Evolutionary conservation across 2,888 invertebrate species (phyloP).

Genomic region (Netelia inedita): DNA sequence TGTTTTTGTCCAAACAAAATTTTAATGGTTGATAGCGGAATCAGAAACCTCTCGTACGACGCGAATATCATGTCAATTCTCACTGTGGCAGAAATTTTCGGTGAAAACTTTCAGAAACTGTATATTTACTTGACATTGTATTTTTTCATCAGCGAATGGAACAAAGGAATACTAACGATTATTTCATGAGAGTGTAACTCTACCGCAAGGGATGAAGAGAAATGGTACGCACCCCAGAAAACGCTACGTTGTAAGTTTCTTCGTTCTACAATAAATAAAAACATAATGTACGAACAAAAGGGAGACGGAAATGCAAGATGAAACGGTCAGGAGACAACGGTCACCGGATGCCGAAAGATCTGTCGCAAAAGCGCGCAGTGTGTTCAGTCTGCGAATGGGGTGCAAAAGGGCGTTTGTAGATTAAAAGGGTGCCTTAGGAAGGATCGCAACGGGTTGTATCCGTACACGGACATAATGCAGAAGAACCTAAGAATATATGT

Average conservation of each 20-base stretch:
- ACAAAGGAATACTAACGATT: not conserved
- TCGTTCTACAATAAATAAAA: not conserved
- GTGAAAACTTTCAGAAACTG: too few relatives aligned
- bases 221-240: not conserved
- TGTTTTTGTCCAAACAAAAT: too few relatives aligned
- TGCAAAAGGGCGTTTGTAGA: conserved; percentile 41
- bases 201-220: not conserved
- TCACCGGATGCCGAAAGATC: conserved; percentile 35
- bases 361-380: not conserved
- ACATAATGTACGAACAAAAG: not conserved
- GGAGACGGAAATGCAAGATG: not conserved
- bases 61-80: too few relatives aligned
- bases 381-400: not conserved
- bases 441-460: conserved; percentile 50
- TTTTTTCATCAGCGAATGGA: too few relatives aligned
- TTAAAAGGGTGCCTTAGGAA: conserved; percentile 55
- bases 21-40: too few relatives aligned
- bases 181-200: not conserved
- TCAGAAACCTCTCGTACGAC: too few relatives aligned
- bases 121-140: too few relatives aligned
- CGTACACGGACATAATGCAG: conserved; percentile 8
- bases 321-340: conserved; percentile 41
- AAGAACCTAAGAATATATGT: conserved; percentile 17
- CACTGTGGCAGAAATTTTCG: too few relatives aligned
- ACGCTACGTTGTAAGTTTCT: not conserved